Percentiles rank a stretch among this genome's conserved stretches.
phyloP scores from a whole-genome alignment of 2,113 vertebrate genomes.

The Papio anubis region DNA sequence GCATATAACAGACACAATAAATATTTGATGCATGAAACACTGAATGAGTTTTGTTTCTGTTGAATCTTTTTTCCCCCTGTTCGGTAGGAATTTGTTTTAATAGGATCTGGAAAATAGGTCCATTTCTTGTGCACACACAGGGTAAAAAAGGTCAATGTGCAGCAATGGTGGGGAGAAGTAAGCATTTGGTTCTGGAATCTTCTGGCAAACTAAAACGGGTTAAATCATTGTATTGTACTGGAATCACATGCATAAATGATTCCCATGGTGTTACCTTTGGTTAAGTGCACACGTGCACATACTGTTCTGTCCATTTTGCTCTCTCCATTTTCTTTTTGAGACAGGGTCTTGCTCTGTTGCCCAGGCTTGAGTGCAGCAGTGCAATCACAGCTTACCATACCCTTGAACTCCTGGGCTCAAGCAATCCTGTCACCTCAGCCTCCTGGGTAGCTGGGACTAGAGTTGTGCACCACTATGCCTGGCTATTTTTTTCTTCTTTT shows the following conservation, averaged over 20 bases:
- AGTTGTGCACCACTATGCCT: background rate
- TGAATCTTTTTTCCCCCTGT: background rate
- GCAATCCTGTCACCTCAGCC: background rate
- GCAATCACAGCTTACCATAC: no score
- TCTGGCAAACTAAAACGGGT: background rate
- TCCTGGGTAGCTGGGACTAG: background rate
- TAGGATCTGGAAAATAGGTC: background rate
- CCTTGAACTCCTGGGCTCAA: background rate
- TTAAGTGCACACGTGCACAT: no score
- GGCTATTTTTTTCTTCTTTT: background rate
- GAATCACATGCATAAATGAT: background rate
- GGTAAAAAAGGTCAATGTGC: background rate
- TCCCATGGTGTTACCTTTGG: background rate
- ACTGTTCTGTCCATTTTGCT: rapidly evolving
- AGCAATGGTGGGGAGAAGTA: background rate
- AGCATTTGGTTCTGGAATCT: background rate
- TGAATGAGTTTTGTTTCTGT: background rate
- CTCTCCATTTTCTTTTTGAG: background rate
- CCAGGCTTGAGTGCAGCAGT: background rate
- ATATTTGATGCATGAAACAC: background rate
- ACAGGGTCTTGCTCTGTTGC: background rate
- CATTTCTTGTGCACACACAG: background rate
- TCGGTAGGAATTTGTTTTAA: background rate
- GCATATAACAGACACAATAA: background rate
- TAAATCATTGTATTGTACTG: background rate